Evolutionary conservation across 1,140 invertebrate genomes (phyloP), one percentile per base, ranked within the genome.

Genomic region (Eupristina koningsbergeri): DNA sequence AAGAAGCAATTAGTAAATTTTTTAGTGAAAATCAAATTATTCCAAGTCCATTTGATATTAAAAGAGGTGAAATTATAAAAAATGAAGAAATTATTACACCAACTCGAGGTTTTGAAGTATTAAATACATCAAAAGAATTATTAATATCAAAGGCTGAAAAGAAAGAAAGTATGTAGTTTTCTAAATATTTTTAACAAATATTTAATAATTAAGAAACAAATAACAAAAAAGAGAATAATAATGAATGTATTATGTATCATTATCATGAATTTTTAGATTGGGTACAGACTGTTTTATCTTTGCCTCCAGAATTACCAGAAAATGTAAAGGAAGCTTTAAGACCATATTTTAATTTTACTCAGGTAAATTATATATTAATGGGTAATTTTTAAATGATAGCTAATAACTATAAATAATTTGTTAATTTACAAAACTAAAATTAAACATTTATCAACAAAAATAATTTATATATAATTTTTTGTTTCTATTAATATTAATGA

Each of bases 311-410:
- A 81, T 89, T 95, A 29, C 94, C 95, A 7, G 87, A 91, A 81
- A 91, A 95, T 88, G 87, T 95, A 22, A 94, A 94, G 90, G 92
- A 94, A 85, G 88, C 92, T 50, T 89, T 95, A 41, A 93, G 94
- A 88, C 93, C 94, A 79, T 95, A 94, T 88, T 94, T 93, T 86
- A 94, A 92, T 61, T 95, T 93, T 86, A 94, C 91, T 80, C 92
- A 94, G 92, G 94, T 94, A 83, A 77, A 80, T 34, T 19, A 19
- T 75, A 50, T n/a, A 26, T 71, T 71, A 58, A 53, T 9, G 17
- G 11, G 19, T 80, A 39, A 84, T 17, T 45, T 29, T 39, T 45
- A 45, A 45, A 45, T 50, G 9, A 50, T 9, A 50, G 17, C 17
- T 50, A 13, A 50, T 50, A 17, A 15, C 17, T 50, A 50, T 15